Evolutionary conservation across 2,888 invertebrate genomes (phyloP).

Genomic region (Pilophorus perplexus): DNA sequence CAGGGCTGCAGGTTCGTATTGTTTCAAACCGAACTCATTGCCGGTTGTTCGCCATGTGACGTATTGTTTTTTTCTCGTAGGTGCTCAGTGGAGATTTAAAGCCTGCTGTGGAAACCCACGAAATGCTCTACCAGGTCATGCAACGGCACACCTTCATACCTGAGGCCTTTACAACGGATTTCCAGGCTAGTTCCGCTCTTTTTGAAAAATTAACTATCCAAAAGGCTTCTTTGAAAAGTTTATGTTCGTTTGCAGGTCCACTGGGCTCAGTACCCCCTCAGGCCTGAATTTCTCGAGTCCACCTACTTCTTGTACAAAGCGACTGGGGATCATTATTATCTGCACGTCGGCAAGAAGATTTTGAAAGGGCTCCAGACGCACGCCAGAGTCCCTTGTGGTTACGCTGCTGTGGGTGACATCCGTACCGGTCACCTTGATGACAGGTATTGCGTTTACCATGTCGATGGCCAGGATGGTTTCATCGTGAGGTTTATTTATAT

Average conservation of each 20-base stretch:
- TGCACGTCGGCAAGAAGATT: slow-evolving; percentile 86
- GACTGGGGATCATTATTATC: slow-evolving; percentile 92
- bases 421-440: slow-evolving; percentile 63
- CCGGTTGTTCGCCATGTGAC: background rate
- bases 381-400: slow-evolving; percentile 93
- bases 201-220: background rate
- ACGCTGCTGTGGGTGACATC: slow-evolving; percentile 95
- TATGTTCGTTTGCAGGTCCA: slow-evolving; percentile 65
- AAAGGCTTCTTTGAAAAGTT: background rate
- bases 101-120: slow-evolving; percentile 98
- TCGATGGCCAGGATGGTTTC: too few species aligned
- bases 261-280: slow-evolving; percentile 95
- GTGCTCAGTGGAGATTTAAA: slow-evolving; percentile 85
- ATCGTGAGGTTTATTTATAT: too few species aligned
- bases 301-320: slow-evolving; percentile 96
- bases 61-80: too few species aligned
- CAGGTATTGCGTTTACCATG: slow-evolving; percentile 49
- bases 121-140: slow-evolving; percentile 98
- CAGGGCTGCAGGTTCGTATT: slow-evolving; percentile 80
- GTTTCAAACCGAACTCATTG: background rate
- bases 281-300: slow-evolving; percentile 97
- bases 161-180: slow-evolving; percentile 97
- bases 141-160: slow-evolving; percentile 96
- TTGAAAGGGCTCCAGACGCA: slow-evolving; percentile 84
- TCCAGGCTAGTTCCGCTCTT: slow-evolving; percentile 60